Base-by-base conservation (phyloP, 1,140 invertebrate genomes). In the Drosophila tsacasi region DNA sequence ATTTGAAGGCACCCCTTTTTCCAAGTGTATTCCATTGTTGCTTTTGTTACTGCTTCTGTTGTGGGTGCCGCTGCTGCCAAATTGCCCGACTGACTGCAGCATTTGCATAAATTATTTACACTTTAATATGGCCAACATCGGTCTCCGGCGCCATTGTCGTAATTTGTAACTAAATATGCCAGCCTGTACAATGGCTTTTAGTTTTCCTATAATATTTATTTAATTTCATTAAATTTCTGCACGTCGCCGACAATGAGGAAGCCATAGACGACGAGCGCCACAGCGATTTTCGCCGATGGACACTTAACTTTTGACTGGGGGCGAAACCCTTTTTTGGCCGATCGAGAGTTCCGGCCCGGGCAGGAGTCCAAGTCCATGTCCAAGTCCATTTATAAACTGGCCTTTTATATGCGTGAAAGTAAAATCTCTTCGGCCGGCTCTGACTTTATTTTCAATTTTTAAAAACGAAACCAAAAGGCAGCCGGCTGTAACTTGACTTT, bases 41-140 rank as follows among this genome's bases (percentile, higher is more conserved):
- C 21, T 49, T 68, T 67, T 78, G 47, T 54, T 58, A 49, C 23
- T 65, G 67, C 49, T 50, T 55, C 64, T 74, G 82, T 79, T 52
- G 81, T 79, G 69, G 84, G 66, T 89, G 84, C 84, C 55, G 68
- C 50, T 63, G 81, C 77, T 90, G 86, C 86, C 81, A 85, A 90
- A 89, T 89, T 81, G 84, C 74, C 65, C 79, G 85, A 69, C 54
- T 73, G 81, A 74, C 78, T 76, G 77, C 85, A 82, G 79, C 81
- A 91, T 91, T 86, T 91, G 83, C 87, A 91, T 91, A 91, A 91
- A 91, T 91, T 91, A 91, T 87, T 87, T 87, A 87, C 79, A 83
- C 86, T 89, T 87, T 89, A 87, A 87, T 87, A 89, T 87, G 84
- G 84, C 84, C 83, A 87, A 54, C 83, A 79, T 67, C 67, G 79